These are phyloP conservation scores for Connochaetes taurinus DNA, from an alignment of 2,113 vertebrate genomes.

Conservation along the genomic window DNA sequence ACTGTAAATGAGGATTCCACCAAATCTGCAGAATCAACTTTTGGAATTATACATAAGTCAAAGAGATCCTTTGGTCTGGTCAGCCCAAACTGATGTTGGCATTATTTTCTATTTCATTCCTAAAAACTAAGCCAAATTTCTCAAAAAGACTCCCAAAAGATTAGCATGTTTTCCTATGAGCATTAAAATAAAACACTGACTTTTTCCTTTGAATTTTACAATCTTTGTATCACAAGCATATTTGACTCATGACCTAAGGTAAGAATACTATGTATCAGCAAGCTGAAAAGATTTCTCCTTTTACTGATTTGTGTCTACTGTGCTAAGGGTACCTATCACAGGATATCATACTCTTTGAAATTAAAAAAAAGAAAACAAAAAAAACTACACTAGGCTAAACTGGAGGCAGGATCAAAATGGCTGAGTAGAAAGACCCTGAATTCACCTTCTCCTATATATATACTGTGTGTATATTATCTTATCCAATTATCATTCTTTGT, in stretches of 20 bases:
- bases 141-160: background rate
- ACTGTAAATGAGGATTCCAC: background rate
- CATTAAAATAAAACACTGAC: background rate
- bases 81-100: background rate
- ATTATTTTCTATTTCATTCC: background rate
- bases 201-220: background rate
- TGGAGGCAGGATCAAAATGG: background rate
- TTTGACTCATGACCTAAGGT: background rate
- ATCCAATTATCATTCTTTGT: too few species aligned
- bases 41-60: background rate
- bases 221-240: background rate
- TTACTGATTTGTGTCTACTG: background rate
- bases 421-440: background rate
- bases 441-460: background rate
- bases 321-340: background rate
- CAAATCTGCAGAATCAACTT: background rate
- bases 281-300: background rate
- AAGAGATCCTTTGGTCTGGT: background rate
- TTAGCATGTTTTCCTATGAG: background rate
- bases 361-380: background rate
- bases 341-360: background rate
- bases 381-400: background rate
- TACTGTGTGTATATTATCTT: too few species aligned
- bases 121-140: background rate
- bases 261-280: background rate